These are phyloP conservation scores for Oscheius sp. DNA, from an alignment of 1,140 invertebrate species.

Conservation along the genomic window DNA sequence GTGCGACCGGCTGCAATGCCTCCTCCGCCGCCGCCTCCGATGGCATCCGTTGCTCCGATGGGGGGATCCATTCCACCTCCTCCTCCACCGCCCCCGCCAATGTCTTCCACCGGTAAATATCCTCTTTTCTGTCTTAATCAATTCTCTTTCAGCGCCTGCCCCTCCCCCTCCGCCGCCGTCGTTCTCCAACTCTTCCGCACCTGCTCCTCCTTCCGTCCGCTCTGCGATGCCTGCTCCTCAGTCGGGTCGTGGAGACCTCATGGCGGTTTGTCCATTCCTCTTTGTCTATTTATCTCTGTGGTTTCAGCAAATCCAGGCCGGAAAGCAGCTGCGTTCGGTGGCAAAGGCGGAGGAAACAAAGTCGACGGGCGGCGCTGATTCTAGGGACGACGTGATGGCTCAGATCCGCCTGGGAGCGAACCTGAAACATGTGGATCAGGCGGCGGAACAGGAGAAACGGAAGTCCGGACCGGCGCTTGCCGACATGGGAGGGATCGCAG, in stretches of 20 bases:
- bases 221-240: slow-evolving; percentile 11
- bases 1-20: slow-evolving; percentile 11
- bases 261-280: slow-evolving; percentile 11
- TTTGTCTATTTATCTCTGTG: background rate
- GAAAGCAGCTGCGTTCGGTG: slow-evolving; percentile 28
- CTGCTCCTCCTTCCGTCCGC: background rate
- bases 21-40: slow-evolving; percentile 35
- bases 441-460: slow-evolving; percentile 36
- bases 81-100: slow-evolving; percentile 27
- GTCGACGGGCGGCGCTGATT: background rate
- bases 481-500: slow-evolving; percentile 36
- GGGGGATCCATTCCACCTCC: slow-evolving; percentile 19
- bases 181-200: background rate
- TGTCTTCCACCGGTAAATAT: background rate
- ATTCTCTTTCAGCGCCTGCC: background rate
- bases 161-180: slow-evolving; percentile 28
- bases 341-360: background rate
- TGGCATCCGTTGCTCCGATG: background rate
- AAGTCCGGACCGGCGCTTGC: slow-evolving; percentile 14
- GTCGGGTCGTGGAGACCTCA: slow-evolving; percentile 24
- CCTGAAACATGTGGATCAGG: slow-evolving; percentile 36
- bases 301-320: slow-evolving; percentile 35
- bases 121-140: background rate
- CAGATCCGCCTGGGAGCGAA: slow-evolving; percentile 41
- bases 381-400: slow-evolving; percentile 42